Conservation (phyloP, 2,797 vertebrate species). For the Hydrolagus colliei region DNA sequence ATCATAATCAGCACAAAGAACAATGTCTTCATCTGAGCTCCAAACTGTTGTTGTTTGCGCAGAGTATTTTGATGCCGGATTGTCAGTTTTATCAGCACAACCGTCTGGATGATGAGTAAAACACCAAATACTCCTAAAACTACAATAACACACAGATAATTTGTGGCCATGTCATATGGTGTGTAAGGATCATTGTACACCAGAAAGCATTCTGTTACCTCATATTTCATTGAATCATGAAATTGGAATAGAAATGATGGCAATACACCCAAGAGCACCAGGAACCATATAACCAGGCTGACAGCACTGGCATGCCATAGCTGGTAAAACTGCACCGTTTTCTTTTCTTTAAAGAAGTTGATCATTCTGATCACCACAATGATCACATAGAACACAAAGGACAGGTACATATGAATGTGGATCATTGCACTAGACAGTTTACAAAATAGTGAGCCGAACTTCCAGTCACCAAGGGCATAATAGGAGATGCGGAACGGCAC, state of each 20-base stretch:
- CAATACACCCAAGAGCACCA: constrained; percentile 51
- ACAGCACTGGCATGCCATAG: constrained; percentile 57
- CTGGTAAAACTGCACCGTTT: constrained; percentile 58
- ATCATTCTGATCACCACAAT: constrained; percentile 67
- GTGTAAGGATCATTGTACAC: constrained; percentile 52
- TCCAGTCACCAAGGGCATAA: constrained; percentile 51
- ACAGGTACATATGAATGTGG: constrained; percentile 85
- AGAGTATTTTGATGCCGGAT: constrained; percentile 50
- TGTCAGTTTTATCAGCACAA: constrained; percentile 53
- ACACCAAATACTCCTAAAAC: constrained; percentile 47
- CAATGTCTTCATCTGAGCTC: constrained; percentile 75
- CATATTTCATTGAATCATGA: background rate
- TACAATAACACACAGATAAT: constrained; percentile 54
- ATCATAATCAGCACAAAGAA: constrained; percentile 73
- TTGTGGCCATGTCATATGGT: constrained; percentile 40
- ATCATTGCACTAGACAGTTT: constrained; percentile 74
- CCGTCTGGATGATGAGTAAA: constrained; percentile 60
- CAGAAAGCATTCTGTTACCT: constrained; percentile 52
- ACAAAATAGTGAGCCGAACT: constrained; percentile 49
- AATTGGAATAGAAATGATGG: constrained; percentile 52
- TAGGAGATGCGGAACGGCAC: constrained; percentile 83
- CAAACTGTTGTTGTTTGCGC: constrained; percentile 73
- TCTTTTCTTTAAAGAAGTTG: constrained; percentile 61
- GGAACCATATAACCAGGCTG: constrained; percentile 62
- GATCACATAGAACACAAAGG: constrained; percentile 74